phyloP scores from a whole-genome alignment of 2,797 vertebrate genomes.

The Erethizon dorsatum region DNA sequence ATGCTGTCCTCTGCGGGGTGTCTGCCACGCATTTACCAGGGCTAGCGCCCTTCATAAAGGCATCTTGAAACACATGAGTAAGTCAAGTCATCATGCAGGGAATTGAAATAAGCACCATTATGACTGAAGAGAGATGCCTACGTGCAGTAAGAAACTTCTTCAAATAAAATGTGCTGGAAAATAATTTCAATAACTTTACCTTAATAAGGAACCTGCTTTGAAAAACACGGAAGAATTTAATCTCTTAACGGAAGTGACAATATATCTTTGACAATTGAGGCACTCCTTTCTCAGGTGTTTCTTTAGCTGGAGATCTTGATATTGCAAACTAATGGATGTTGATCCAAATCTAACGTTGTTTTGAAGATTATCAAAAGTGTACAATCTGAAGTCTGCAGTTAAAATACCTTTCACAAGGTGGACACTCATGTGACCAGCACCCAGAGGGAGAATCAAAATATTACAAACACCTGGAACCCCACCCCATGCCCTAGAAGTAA shows the following conservation, averaged over 20 bases:
- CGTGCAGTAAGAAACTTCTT: not conserved
- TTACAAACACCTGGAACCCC: accelerated
- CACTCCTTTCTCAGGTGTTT: not conserved
- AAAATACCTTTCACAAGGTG: not conserved
- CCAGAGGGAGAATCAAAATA: not conserved
- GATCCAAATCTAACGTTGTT: not conserved
- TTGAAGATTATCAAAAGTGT: not conserved
- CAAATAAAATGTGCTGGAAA: conserved; percentile 22
- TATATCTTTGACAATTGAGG: not conserved
- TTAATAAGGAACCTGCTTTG: not conserved
- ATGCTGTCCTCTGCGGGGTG: not conserved
- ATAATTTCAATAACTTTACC: not conserved
- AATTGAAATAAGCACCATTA: conserved; percentile 37
- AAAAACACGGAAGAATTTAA: not conserved
- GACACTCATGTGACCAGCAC: not conserved
- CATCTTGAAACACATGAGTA: conserved; percentile 19
- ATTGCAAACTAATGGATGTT: not conserved
- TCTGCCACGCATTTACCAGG: not conserved
- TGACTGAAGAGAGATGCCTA: not conserved
- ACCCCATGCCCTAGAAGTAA: not conserved
- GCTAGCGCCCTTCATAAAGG: not conserved
- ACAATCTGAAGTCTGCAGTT: not conserved
- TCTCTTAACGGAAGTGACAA: not conserved
- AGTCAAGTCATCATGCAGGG: not conserved
- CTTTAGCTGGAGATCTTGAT: not conserved